Conservation (phyloP, 2,113 vertebrate genomes). For the Dinomys branickii region DNA sequence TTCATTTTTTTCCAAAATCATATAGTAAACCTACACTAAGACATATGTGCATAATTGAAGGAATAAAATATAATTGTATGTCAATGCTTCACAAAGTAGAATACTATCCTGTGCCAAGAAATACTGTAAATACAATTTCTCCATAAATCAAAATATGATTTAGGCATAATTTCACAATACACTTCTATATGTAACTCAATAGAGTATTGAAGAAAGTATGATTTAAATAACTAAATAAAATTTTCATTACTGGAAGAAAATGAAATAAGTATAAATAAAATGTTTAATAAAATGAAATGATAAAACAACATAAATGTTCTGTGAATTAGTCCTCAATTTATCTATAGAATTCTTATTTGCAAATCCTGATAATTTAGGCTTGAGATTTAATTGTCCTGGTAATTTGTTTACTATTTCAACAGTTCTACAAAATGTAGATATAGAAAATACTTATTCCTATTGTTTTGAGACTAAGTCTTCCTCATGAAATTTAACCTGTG, state of each 20-base stretch:
- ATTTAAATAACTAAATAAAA: constrained; percentile 54
- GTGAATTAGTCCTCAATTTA: not conserved
- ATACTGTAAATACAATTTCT: not conserved
- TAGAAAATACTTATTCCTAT: not conserved
- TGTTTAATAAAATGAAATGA: not conserved
- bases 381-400: not conserved
- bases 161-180: not conserved
- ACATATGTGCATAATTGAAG: not conserved
- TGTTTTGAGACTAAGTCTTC: not conserved
- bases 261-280: constrained; percentile 12
- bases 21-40: not conserved
- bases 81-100: not conserved
- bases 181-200: not conserved
- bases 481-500: not conserved
- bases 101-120: constrained; percentile 11
- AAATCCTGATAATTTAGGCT: not conserved
- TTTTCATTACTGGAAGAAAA: constrained; percentile 1
- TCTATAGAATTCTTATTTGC: not conserved
- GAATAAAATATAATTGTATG: constrained; percentile 37
- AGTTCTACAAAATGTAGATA: not conserved
- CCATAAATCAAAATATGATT: constrained; percentile 29
- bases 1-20: constrained; percentile 26
- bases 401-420: constrained; percentile 3
- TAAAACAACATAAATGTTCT: not conserved
- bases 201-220: constrained; percentile 21